Percentiles rank a stretch among this genome's conserved stretches.
Conservation (phyloP, 2,888 invertebrate species). For the Calliphora vomitoria region DNA sequence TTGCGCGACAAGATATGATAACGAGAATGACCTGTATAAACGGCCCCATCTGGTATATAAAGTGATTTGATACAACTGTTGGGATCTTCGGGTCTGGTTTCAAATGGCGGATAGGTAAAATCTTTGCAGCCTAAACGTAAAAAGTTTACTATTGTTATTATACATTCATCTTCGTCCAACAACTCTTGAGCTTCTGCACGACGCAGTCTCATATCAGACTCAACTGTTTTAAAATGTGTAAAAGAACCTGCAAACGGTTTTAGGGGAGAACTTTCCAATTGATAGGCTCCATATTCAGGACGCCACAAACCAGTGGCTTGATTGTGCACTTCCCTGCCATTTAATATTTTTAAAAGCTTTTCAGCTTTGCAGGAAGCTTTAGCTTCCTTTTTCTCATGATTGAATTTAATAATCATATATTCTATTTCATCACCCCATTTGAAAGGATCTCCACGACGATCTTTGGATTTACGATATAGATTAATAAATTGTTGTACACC, state of each 20-base stretch:
- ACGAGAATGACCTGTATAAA: conserved; percentile 97
- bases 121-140: conserved; percentile 95
- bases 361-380: conserved; percentile 94
- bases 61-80: conserved; percentile 92
- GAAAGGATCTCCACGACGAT: conserved; percentile 95
- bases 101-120: conserved; percentile 92
- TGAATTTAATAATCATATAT: conserved; percentile 97
- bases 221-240: conserved; percentile 99
- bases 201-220: conserved; percentile 96
- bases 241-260: conserved; percentile 96
- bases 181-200: conserved; percentile 93
- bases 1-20: conserved; percentile 97
- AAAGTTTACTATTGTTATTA: conserved; percentile 96
- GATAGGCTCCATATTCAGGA: conserved; percentile 99
- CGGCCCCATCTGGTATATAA: conserved; percentile 98
- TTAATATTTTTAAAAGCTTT: conserved; percentile 91
- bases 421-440: conserved; percentile 99
- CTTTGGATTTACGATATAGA: conserved; percentile 93
- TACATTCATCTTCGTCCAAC: conserved; percentile 91
- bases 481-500: conserved; percentile 98
- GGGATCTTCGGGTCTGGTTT: conserved; percentile 88
- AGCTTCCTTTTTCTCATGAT: conserved; percentile 92
- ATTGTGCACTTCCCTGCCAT: conserved; percentile 94
- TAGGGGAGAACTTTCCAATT: conserved; percentile 99
- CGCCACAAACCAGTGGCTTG: conserved; percentile 91